These are phyloP conservation scores for Luffia ferchaultella DNA, from an alignment of 2,888 invertebrate genomes.

Conservation along the genomic window DNA sequence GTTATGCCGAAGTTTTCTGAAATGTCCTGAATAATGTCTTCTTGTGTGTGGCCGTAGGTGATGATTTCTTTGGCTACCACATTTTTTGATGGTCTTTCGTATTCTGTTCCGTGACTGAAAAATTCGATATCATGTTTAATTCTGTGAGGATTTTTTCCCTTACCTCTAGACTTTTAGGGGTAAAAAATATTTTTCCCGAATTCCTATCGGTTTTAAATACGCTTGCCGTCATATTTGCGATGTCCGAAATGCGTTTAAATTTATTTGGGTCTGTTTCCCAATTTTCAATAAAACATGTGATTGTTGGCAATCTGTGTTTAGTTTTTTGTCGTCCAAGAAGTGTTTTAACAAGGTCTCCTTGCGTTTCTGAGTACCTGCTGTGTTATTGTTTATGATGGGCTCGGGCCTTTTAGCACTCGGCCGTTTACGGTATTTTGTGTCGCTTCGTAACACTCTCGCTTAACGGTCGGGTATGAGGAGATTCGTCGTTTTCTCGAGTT, in stretches of 20 bases:
- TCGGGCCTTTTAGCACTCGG: background rate
- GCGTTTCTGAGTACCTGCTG: background rate
- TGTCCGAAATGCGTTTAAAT: background rate
- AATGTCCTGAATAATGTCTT: background rate
- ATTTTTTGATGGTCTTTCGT: background rate
- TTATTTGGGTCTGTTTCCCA: background rate
- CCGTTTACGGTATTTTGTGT: too few relatives aligned
- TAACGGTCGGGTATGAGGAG: background rate
- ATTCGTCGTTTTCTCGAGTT: background rate
- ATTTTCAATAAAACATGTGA: background rate
- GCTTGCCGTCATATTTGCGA: background rate
- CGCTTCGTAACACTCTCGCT: too few relatives aligned
- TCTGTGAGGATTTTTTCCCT: background rate
- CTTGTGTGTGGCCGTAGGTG: background rate
- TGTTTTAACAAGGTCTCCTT: background rate
- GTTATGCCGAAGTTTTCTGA: background rate
- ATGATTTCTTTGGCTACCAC: background rate
- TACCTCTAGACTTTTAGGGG: background rate
- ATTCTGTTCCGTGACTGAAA: background rate
- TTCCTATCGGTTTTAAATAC: background rate
- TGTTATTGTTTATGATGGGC: background rate
- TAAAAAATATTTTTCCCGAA: background rate
- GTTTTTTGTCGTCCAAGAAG: background rate
- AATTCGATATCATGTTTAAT: too few relatives aligned
- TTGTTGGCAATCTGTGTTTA: background rate